A percentile compares a stretch with the other conserved stretches of the same genome.
Conservation (phyloP, 2,113 vertebrate species). For the Scolopax mira region DNA sequence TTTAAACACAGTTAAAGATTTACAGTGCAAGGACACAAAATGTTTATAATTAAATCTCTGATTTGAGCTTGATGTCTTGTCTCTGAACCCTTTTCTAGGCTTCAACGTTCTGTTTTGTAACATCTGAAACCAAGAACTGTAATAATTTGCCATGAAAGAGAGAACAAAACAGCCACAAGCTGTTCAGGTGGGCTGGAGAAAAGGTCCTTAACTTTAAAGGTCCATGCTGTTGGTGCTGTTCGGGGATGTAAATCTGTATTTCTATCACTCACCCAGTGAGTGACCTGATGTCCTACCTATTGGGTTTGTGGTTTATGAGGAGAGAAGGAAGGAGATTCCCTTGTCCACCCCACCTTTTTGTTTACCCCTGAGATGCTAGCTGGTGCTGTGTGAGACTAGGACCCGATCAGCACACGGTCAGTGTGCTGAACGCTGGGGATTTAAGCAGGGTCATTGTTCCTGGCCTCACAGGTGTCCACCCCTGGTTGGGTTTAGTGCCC, state of each 20-base stretch:
- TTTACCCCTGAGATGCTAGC: rapidly evolving
- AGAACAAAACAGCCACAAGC: background rate
- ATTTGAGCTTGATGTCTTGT: background rate
- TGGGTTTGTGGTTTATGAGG: background rate
- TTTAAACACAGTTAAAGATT: background rate
- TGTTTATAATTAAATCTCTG: background rate
- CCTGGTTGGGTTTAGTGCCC: too few relatives aligned
- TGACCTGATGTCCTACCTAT: rapidly evolving
- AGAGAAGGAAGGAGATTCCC: background rate
- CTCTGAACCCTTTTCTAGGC: background rate
- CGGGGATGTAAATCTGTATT: background rate
- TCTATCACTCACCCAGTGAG: background rate
- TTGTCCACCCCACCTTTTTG: background rate
- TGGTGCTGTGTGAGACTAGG: background rate
- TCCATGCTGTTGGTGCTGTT: background rate
- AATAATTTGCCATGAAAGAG: background rate
- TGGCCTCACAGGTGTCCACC: background rate
- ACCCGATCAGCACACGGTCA: rapidly evolving
- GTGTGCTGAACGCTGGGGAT: background rate
- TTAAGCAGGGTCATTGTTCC: background rate
- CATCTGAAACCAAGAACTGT: background rate
- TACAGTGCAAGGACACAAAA: background rate
- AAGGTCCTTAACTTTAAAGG: background rate
- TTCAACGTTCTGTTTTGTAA: background rate
- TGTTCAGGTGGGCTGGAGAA: background rate